Evolutionary conservation across 2,797 vertebrate genomes (phyloP).

Genomic region (Lates japonicus): DNA sequence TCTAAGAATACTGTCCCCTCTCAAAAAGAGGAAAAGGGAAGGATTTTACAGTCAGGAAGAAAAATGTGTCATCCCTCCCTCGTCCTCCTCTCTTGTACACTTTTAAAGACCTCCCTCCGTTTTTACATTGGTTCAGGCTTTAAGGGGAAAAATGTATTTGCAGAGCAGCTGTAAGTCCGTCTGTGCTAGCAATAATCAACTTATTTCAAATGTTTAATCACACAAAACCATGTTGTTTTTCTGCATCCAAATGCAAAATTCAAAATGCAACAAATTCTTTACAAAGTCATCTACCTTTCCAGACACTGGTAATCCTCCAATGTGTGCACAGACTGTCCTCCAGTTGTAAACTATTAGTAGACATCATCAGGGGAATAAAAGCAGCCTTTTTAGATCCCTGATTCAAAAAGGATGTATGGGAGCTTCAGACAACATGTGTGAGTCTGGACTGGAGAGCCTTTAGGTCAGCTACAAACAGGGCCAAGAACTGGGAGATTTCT

Average conservation of each 20-base stretch:
- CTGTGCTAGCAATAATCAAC: constrained; percentile 18
- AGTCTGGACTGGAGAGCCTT: constrained; percentile 55
- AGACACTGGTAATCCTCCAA: constrained; percentile 1
- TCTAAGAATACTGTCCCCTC: constrained; percentile 42
- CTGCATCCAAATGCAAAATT: neutral
- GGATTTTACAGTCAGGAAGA: constrained; percentile 70
- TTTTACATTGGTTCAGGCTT: constrained; percentile 35
- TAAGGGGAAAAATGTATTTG: constrained; percentile 14
- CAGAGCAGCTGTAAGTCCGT: constrained; percentile 17
- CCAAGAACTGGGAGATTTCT: constrained; percentile 52
- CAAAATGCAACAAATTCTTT: neutral
- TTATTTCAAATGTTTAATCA: neutral
- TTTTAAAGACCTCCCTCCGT: constrained; percentile 47
- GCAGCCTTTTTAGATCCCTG: constrained; percentile 31
- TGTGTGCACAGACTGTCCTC: neutral
- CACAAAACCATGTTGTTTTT: neutral
- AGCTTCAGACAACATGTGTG: constrained; percentile 58
- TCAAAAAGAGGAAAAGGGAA: constrained; percentile 42
- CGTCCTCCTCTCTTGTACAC: constrained; percentile 54
- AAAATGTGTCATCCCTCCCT: constrained; percentile 63
- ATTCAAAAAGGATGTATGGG: constrained; percentile 38
- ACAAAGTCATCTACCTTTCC: constrained; percentile 4
- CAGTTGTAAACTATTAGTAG: constrained; percentile 10
- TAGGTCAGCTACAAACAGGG: constrained; percentile 60
- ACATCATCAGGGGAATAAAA: constrained; percentile 29